Base-by-base conservation (phyloP, 53 echinoderm and acorn worm species). In the Echinometra lucunter region DNA sequence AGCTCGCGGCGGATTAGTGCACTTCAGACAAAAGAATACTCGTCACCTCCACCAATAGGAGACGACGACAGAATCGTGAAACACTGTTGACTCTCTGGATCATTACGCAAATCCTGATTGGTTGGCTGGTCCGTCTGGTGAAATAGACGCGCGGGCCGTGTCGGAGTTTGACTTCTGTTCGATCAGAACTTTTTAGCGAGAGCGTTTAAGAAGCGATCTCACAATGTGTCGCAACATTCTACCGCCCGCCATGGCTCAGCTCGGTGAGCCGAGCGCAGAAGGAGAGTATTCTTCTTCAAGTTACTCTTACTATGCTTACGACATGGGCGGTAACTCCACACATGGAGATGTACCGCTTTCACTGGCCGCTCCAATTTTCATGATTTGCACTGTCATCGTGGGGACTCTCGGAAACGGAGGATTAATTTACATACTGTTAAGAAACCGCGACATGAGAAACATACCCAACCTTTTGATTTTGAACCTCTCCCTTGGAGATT, bases 401-500 rank as follows among this genome's bases (percentile, higher is more conserved):
- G 98, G 98, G 32, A 94, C 96, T 27, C 82, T 98, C 3, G 98
- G 98, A 0, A 98, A 98, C 74, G 95, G 94, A 12, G 96, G 97
- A 72, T 92, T 98, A 18, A 97, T 98, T 12, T 91, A 97, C 47
- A 95, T 98, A 66, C 95, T 97, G 8, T 89, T 98, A 18, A 66
- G 94, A 1, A 95, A 97, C 38, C 91, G 97, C 17, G 97, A 98
- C 60, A 98, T 98, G 98, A 66, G 97, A 57, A 98, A 97, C 37
- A 96, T 97, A 18, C 97, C 98, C 2, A 98, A 98, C 94, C 93
- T 97, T 1, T 95, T 97, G 94, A 98, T 98, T 47, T 92, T 96
- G 17, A 98, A 97, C 66, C 95, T 98, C 38, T 97, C 97, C 1
- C 37, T 97, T 2, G 98, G 98, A 13, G 98, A 98, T 95, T 95